Percentiles rank a stretch among this genome's conserved stretches.
Conservation (phyloP, 2,797 vertebrate genomes). For the Enteromius thamalakanensis region DNA sequence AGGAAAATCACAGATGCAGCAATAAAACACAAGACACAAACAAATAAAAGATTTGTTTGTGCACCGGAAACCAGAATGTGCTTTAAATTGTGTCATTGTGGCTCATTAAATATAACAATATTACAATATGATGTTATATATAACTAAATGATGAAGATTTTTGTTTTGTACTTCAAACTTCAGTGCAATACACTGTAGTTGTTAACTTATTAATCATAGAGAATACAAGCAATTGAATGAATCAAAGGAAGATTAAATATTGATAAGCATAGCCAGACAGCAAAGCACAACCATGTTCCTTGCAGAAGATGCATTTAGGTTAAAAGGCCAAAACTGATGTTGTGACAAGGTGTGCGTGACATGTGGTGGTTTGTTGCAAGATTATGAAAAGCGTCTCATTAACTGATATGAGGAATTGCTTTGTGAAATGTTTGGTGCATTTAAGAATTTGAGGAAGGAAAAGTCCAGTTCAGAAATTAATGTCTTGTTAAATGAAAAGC, state of each 20-base stretch:
- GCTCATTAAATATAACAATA: neutral
- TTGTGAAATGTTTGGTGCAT: neutral
- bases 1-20: conserved; percentile 15
- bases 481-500: neutral
- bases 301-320: neutral
- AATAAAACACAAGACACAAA: conserved; percentile 18
- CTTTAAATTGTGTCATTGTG: neutral
- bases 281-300: neutral
- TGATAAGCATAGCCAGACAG: neutral
- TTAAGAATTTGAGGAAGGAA: neutral
- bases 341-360: neutral
- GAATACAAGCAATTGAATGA: conserved; percentile 8
- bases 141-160: neutral
- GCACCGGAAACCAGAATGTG: neutral
- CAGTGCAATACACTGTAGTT: no score
- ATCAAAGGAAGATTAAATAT: conserved; percentile 22
- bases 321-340: neutral
- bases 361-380: neutral
- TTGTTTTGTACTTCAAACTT: neutral
- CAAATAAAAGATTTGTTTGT: conserved; percentile 1
- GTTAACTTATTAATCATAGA: neutral
- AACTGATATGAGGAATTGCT: neutral
- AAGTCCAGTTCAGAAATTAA: neutral
- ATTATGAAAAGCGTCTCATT: neutral
- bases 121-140: no score